Percentiles rank a stretch among this genome's conserved stretches.
Conservation (phyloP, 1,140 invertebrate species). For the Cydia strobilella region DNA sequence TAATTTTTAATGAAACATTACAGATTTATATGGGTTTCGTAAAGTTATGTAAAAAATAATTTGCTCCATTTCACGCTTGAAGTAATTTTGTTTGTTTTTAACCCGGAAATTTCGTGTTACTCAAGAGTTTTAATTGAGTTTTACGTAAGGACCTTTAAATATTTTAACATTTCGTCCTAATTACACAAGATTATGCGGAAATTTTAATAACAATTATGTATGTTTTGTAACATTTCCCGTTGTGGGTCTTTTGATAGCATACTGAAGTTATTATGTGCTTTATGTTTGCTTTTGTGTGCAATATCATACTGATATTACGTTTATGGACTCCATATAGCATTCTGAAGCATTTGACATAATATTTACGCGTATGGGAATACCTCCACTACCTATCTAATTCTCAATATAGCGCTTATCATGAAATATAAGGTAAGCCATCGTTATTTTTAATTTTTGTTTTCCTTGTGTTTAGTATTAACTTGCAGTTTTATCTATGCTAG, state of each 20-base stretch:
- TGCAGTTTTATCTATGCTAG: no score
- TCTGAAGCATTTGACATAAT: no score
- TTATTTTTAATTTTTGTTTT: no score
- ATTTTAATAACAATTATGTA: constrained; percentile 13
- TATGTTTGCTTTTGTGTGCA: no score
- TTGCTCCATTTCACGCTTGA: background rate
- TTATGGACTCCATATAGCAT: no score
- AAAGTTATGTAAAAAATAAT: background rate
- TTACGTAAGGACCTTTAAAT: constrained; percentile 12
- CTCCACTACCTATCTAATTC: no score
- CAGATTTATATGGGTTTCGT: background rate
- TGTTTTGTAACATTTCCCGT: background rate
- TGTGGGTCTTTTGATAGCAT: background rate
- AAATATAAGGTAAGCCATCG: no score
- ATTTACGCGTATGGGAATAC: no score
- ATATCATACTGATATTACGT: no score
- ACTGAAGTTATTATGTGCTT: no score
- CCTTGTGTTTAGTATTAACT: no score
- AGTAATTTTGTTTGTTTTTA: constrained; percentile 1
- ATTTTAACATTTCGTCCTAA: constrained; percentile 16
- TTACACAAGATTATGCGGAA: constrained; percentile 12
- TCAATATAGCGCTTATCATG: no score
- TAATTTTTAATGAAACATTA: background rate
- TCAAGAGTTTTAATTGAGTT: constrained; percentile 19
- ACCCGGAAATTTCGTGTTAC: constrained; percentile 10